Conservation (phyloP, 2,113 vertebrate species). For the Anser brachyrhynchus region DNA sequence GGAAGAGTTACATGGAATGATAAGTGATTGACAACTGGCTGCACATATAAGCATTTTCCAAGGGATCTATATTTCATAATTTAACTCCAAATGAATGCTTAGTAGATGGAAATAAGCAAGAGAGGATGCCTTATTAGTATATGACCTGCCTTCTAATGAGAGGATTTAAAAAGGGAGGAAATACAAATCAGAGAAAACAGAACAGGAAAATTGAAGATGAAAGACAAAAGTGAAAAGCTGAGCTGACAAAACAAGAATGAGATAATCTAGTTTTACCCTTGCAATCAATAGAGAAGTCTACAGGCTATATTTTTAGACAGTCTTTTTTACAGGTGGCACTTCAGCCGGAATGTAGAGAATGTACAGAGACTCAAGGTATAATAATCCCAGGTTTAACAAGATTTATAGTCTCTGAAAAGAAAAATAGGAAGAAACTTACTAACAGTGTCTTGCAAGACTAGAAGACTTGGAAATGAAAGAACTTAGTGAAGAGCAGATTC, state of each 20-base stretch:
- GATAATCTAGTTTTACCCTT: constrained; percentile 1
- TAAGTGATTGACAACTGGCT: neutral
- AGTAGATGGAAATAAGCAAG: neutral
- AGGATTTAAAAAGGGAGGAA: neutral
- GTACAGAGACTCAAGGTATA: neutral
- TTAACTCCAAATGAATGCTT: neutral
- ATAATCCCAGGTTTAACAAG: neutral
- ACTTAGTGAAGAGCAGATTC: neutral
- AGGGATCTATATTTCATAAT: neutral
- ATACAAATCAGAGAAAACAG: neutral
- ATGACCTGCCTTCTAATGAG: neutral
- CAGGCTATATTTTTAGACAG: neutral
- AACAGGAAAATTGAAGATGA: neutral
- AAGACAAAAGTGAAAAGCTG: constrained; percentile 3
- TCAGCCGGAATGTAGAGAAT: neutral
- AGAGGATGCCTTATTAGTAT: neutral
- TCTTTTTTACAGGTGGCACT: neutral
- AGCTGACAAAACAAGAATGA: neutral
- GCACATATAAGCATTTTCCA: neutral
- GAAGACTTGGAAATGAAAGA: neutral
- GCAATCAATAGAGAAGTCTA: constrained; percentile 1
- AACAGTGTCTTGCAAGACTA: neutral
- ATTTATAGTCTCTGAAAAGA: neutral
- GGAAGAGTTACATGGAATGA: neutral
- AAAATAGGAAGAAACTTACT: neutral